Percentiles rank a stretch among this genome's conserved stretches.
Conservation (phyloP, 2,888 invertebrate genomes). For the Achlya flavicornis region DNA sequence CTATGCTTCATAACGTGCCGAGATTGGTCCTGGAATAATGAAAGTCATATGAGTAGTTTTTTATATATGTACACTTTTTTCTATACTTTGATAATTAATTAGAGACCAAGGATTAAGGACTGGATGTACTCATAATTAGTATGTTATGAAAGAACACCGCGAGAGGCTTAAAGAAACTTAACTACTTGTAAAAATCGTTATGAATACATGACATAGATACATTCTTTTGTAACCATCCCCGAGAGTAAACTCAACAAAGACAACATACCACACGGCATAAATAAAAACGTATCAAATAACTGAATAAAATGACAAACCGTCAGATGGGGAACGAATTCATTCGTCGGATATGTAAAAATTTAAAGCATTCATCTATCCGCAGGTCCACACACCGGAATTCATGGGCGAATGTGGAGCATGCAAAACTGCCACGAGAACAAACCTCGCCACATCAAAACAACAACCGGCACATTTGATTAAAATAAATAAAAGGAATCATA, state of each 20-base stretch:
- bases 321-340: conserved; percentile 71
- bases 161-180: conserved; percentile 21
- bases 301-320: conserved; percentile 69
- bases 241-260: conserved; percentile 48
- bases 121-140: not conserved
- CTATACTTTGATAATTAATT: not conserved
- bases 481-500: conserved; percentile 77
- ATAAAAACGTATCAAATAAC: conserved; percentile 74
- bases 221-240: conserved; percentile 49
- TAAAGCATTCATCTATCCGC: conserved; percentile 80
- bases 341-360: conserved; percentile 81
- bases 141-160: conserved; percentile 8
- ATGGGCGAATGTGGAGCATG: conserved; percentile 68
- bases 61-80: not conserved
- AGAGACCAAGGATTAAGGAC: no score
- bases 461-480: conserved; percentile 75
- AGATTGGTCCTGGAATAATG: conserved; percentile 40
- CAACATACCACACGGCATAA: conserved; percentile 50
- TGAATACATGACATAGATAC: conserved; percentile 32
- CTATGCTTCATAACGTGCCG: conserved; percentile 45
- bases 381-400: conserved; percentile 73
- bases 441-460: conserved; percentile 74
- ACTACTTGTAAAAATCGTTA: conserved; percentile 26
- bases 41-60: conserved; percentile 35
- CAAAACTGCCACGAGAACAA: conserved; percentile 71